Conservation (phyloP, 2,888 invertebrate species). For the Euclidia mi region DNA sequence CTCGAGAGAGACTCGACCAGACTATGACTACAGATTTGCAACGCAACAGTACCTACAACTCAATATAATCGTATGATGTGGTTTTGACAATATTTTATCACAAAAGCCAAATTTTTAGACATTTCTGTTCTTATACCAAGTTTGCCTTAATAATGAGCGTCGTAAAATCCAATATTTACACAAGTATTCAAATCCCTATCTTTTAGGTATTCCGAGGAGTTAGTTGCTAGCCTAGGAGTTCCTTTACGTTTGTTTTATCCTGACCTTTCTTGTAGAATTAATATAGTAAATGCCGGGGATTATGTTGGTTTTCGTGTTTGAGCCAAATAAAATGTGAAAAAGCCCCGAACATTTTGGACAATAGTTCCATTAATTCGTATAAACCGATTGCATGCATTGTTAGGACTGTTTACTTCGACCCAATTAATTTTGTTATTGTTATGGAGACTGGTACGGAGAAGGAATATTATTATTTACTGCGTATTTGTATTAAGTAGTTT, state of each 20-base stretch:
- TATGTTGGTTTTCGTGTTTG: constrained; percentile 2
- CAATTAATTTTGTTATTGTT: constrained; percentile 12
- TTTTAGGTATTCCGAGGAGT: too few species aligned
- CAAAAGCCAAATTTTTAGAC: too few species aligned
- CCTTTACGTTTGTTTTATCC: background rate
- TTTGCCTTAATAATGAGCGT: too few species aligned
- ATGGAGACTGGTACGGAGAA: constrained; percentile 13
- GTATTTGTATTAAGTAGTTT: background rate
- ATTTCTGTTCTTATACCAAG: too few species aligned
- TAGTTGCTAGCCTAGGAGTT: too few species aligned
- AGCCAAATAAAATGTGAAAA: constrained; percentile 3
- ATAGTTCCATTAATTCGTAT: constrained; percentile 5
- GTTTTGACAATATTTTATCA: too few species aligned
- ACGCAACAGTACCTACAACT: too few species aligned
- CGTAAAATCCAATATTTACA: too few species aligned
- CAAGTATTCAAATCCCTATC: too few species aligned
- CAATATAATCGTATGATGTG: too few species aligned
- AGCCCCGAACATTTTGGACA: constrained; percentile 3
- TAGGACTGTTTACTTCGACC: constrained; percentile 12
- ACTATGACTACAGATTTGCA: too few species aligned
- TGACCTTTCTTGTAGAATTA: background rate
- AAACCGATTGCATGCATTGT: constrained; percentile 13
- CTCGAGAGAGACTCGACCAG: too few species aligned
- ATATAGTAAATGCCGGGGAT: background rate
- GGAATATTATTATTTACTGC: background rate